phyloP scores from a whole-genome alignment of 2,797 vertebrate genomes.

The Microctenopoma lineatum region DNA sequence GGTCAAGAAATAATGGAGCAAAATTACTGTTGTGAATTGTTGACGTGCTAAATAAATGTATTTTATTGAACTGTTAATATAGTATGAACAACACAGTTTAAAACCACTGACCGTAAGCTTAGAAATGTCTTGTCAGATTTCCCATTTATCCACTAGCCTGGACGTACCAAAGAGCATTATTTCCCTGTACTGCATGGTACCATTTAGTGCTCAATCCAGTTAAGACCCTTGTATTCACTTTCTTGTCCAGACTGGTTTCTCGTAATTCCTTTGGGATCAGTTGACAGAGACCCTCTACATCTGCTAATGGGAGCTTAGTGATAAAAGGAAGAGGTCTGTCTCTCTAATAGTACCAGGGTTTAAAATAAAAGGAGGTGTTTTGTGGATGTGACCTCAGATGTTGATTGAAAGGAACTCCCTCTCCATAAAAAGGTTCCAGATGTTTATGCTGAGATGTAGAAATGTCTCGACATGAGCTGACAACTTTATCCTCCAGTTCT shows the following conservation, averaged over 20 bases:
- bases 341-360: slow-evolving; percentile 30
- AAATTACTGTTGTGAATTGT: neutral
- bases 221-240: slow-evolving; percentile 43
- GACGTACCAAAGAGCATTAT: no score
- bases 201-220: slow-evolving; percentile 46
- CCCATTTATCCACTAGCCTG: neutral
- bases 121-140: neutral
- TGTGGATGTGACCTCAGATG: slow-evolving; percentile 21
- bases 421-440: slow-evolving; percentile 5
- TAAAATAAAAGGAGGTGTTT: slow-evolving; percentile 35
- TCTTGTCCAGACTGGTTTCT: slow-evolving; percentile 76
- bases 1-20: slow-evolving; percentile 4
- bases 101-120: no score
- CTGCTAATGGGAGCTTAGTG: slow-evolving; percentile 59
- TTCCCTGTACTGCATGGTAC: slow-evolving; percentile 4
- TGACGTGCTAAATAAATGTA: slow-evolving; percentile 1
- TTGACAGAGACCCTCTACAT: slow-evolving; percentile 72
- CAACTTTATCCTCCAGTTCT: slow-evolving; percentile 45
- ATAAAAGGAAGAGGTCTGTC: slow-evolving; percentile 59
- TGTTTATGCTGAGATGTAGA: slow-evolving; percentile 15
- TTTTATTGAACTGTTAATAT: no score
- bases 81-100: no score
- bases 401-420: slow-evolving; percentile 45
- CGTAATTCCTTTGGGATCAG: slow-evolving; percentile 45
- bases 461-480: slow-evolving; percentile 40